phyloP scores from a whole-genome alignment of 1,140 invertebrate genomes.

The Hyles vespertilio region DNA sequence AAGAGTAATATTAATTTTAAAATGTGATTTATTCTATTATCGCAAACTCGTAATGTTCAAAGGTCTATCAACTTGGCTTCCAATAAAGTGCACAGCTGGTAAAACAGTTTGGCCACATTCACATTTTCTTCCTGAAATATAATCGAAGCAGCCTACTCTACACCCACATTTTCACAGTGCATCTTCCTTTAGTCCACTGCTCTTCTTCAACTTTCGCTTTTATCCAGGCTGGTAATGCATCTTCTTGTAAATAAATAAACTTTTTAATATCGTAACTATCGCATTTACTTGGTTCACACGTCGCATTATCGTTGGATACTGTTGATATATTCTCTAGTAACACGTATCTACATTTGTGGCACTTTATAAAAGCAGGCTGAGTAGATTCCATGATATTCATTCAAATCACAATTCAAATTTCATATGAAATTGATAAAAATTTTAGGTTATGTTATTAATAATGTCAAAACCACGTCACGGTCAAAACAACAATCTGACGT shows the following conservation, averaged over 20 bases:
- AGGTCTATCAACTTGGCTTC: slow-evolving; percentile 76
- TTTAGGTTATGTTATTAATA: too few relatives aligned
- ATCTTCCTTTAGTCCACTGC: slow-evolving; percentile 80
- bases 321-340: slow-evolving; percentile 35
- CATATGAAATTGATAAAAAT: too few relatives aligned
- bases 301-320: slow-evolving; percentile 21
- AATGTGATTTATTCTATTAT: not conserved
- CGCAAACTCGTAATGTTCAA: slow-evolving; percentile 11
- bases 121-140: slow-evolving; percentile 78
- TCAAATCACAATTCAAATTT: too few relatives aligned
- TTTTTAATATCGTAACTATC: slow-evolving; percentile 45
- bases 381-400: slow-evolving; percentile 12
- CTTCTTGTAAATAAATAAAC: slow-evolving; percentile 65
- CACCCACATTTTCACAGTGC: slow-evolving; percentile 77
- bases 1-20: not conserved
- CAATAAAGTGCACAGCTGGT: slow-evolving; percentile 75
- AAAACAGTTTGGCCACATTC: slow-evolving; percentile 71
- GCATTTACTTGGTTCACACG: slow-evolving; percentile 29
- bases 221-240: slow-evolving; percentile 67
- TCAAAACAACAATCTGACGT: too few relatives aligned
- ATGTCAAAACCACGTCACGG: too few relatives aligned
- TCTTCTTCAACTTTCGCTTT: slow-evolving; percentile 57
- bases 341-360: slow-evolving; percentile 59
- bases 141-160: slow-evolving; percentile 80
- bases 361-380: slow-evolving; percentile 37